Base-by-base conservation (phyloP, 2,888 invertebrate species). In the Therioaphis trifolii region DNA sequence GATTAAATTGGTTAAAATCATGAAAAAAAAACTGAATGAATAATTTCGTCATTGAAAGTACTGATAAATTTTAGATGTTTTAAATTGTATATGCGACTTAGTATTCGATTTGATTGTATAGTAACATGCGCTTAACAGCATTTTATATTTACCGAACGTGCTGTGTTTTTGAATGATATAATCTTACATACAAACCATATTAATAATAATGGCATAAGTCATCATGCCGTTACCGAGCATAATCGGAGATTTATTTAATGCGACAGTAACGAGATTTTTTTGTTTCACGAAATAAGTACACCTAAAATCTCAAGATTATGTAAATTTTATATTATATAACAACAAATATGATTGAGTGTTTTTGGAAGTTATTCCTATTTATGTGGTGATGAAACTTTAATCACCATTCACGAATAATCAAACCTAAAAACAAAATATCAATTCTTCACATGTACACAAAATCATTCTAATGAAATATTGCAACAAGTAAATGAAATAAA, bases 291-390 rank as follows among this genome's bases (percentile, higher is more conserved):
- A 14, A 43, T 40, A 68, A 14, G 12, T 21, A 24, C 5, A 35
- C 46, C 14, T 49, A 49, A 21, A 55, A 21, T n/a, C 55, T 55
- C 0, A 55, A 18, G n/a, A 55, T 21, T 21, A 55, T 55, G n/a
- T 55, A 55, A 55, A 55, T 55, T 55, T 7, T 55, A 55, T 7
- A 55, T n/a, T n/a, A n/a, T n/a, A 55, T 55, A 55, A n/a, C n/a
- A 55, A 55, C 52, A 52, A 52, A 52, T 52, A 1, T 21, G 21
- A n/a, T 14, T 5, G 40, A 68, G 21, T 40, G 21, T 68, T 40
- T 68, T 21, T 55, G 55, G 2, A 40, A 35, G 40, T 68, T 14
- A 68, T 40, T 21, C 9, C 4, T 18, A 27, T 66, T 66, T 35
- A 35, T n/a, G n/a, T n/a, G n/a, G n/a, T n/a, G n/a, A n/a, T n/a